Evolutionary conservation across 1,140 invertebrate species (phyloP).

Genomic region (Heliconius nattereri): DNA sequence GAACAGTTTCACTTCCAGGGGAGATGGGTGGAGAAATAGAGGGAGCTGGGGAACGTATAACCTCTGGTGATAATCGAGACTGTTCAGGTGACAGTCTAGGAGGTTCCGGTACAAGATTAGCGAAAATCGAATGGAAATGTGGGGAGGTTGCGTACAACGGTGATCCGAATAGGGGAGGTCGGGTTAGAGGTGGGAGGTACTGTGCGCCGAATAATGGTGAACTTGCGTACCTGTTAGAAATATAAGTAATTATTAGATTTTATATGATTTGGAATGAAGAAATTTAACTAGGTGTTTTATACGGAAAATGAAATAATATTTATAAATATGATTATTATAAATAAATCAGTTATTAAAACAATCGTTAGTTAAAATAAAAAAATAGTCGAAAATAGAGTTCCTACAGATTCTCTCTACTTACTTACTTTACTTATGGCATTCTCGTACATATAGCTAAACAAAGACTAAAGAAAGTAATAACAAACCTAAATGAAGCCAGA

Average conservation of each 20-base stretch:
- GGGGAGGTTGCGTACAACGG: constrained; percentile 84
- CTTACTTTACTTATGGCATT: too few species aligned
- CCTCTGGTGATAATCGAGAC: constrained; percentile 53
- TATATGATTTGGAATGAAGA: too few species aligned
- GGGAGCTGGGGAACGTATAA: constrained; percentile 56
- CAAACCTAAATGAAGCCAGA: constrained; percentile 82
- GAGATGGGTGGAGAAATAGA: constrained; percentile 83
- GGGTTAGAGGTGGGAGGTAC: constrained; percentile 84
- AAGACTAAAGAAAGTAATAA: neutral
- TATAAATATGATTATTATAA: too few species aligned
- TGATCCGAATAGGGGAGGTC: constrained; percentile 84
- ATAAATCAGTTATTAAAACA: too few species aligned
- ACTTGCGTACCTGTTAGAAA: constrained; percentile 65
- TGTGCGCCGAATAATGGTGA: constrained; percentile 75
- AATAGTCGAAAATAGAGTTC: too few species aligned
- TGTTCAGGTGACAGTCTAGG: constrained; percentile 64
- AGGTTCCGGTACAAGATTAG: constrained; percentile 86
- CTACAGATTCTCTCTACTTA: too few species aligned
- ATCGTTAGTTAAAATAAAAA: too few species aligned
- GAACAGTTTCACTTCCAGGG: constrained; percentile 71
- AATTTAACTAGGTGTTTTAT: too few species aligned
- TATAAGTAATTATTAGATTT: neutral
- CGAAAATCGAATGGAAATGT: constrained; percentile 93
- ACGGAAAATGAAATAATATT: too few species aligned
- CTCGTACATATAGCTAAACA: too few species aligned